Percentiles rank a stretch among this genome's conserved stretches.
These are phyloP conservation scores for Otus scops DNA, from an alignment of 2,797 vertebrate genomes.

Conservation along the genomic window DNA sequence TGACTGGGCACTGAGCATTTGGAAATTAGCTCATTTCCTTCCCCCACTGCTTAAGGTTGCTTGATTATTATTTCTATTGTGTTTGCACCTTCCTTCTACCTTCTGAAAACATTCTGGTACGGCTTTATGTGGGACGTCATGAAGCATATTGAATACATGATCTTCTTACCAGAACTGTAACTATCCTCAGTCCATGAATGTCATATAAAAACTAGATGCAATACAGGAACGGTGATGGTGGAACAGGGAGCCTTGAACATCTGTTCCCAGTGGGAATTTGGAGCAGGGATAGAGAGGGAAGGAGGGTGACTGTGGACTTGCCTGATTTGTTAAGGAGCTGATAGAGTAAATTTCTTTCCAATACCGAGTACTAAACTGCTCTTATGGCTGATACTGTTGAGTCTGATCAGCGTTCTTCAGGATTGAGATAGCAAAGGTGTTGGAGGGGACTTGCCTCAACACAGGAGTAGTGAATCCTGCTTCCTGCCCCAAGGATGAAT, in stretches of 20 bases:
- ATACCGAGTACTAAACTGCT: neutral
- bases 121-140: neutral
- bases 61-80: constrained; percentile 61
- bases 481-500: neutral
- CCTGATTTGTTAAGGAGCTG: neutral
- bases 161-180: neutral
- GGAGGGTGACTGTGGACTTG: neutral
- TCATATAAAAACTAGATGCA: neutral
- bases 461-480: neutral
- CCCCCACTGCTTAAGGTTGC: constrained; percentile 31
- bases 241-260: neutral
- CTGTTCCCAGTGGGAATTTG: neutral
- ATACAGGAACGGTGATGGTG: neutral
- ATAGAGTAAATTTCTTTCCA: neutral
- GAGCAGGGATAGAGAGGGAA: fast-evolving
- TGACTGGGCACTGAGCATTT: constrained; percentile 41
- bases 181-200: neutral
- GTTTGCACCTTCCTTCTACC: constrained; percentile 52
- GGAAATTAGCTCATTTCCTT: constrained; percentile 66
- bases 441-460: neutral
- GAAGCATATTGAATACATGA: neutral
- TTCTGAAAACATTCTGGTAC: constrained; percentile 22
- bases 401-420: neutral
- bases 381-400: neutral
- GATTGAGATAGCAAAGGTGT: neutral